Conservation (phyloP, 1,140 invertebrate species). For the Neoseiulus cucumeris region DNA sequence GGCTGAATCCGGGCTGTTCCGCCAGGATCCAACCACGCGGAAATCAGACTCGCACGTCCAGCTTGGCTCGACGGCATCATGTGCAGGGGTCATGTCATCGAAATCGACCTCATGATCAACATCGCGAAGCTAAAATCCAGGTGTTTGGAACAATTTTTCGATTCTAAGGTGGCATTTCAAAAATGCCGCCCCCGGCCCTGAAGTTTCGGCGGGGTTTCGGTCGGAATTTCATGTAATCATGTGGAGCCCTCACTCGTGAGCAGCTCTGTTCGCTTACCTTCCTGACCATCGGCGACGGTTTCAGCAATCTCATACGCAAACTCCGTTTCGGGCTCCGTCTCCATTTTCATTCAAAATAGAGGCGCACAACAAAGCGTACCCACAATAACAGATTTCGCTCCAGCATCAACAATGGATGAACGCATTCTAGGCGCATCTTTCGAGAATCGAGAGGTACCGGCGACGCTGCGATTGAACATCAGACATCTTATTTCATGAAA, state of each 20-base stretch:
- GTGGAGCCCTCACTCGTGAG: too few relatives aligned
- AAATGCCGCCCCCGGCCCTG: constrained; percentile 2
- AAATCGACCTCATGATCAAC: too few relatives aligned
- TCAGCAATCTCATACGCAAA: constrained; percentile 7
- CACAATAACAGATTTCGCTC: constrained; percentile 1
- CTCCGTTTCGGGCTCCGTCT: constrained; percentile 8
- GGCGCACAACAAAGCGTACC: not conserved
- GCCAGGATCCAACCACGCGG: too few relatives aligned
- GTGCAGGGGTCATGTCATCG: too few relatives aligned
- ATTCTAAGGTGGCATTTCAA: not conserved
- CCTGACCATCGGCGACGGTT: constrained; percentile 1
- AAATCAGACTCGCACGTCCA: too few relatives aligned
- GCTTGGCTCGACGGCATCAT: too few relatives aligned
- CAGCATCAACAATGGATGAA: not conserved
- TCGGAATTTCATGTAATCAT: not conserved
- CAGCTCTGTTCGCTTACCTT: not conserved
- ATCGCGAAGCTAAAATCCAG: too few relatives aligned
- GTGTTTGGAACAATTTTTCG: too few relatives aligned
- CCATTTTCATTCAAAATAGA: constrained; percentile 11
- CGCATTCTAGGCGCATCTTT: not conserved
- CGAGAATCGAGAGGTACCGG: too few relatives aligned
- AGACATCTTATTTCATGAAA: too few relatives aligned
- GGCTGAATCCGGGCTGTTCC: too few relatives aligned
- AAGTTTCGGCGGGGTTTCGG: not conserved
- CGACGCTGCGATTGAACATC: too few relatives aligned